Conservation (phyloP, 2,797 vertebrate genomes). For the Eurystomus glaucurus region DNA sequence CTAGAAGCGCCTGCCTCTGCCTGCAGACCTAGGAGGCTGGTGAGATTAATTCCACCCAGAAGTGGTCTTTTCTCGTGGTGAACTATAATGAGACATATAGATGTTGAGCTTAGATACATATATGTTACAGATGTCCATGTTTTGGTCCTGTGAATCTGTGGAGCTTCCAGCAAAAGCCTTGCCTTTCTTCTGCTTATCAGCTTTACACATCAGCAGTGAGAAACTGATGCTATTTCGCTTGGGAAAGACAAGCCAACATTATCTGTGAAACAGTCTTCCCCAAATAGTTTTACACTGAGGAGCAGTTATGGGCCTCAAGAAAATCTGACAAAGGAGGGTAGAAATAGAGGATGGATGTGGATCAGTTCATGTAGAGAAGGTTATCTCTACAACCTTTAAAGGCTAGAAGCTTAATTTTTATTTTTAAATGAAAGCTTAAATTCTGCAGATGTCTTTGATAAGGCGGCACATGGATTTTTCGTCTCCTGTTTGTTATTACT, state of each 20-base stretch:
- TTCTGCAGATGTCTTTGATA: conserved; percentile 75
- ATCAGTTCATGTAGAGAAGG: conserved; percentile 38
- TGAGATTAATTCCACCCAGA: background rate
- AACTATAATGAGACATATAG: background rate
- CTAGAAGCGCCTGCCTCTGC: background rate
- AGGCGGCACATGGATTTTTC: conserved; percentile 49
- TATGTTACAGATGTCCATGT: accelerated
- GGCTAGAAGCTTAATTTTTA: conserved; percentile 64
- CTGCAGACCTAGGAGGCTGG: background rate
- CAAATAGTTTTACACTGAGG: background rate
- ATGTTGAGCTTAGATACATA: accelerated
- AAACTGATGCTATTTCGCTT: background rate
- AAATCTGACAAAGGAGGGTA: background rate
- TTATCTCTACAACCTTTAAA: conserved; percentile 72
- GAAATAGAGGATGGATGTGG: conserved; percentile 14
- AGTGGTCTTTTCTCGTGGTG: background rate
- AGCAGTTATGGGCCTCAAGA: background rate
- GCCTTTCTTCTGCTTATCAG: background rate
- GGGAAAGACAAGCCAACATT: background rate
- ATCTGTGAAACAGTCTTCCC: background rate
- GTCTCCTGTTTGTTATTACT: conserved; percentile 74
- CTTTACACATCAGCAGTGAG: background rate
- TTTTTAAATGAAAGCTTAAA: conserved; percentile 66
- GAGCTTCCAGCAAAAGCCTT: background rate
- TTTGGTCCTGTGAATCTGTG: background rate